A percentile compares a stretch with the other conserved stretches of the same genome.
These are phyloP conservation scores for Azemiops feae DNA, from an alignment of 2,113 vertebrate genomes.

Conservation along the genomic window DNA sequence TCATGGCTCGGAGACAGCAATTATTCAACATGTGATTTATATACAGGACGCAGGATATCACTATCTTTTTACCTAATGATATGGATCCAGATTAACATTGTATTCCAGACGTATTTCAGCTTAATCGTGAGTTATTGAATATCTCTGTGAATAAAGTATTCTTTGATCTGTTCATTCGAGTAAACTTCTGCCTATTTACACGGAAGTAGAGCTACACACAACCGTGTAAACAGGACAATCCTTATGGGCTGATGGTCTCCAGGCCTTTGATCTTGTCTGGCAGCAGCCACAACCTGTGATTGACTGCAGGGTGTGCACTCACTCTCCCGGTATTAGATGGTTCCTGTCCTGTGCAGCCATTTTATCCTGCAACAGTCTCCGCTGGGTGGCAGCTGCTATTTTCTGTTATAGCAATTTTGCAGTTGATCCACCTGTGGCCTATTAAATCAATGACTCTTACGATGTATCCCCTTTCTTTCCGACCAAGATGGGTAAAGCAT, in stretches of 20 bases:
- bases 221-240: too few species aligned
- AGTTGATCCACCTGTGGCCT: neutral
- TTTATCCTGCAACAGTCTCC: neutral
- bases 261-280: neutral
- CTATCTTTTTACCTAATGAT: too few species aligned
- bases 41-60: too few species aligned
- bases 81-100: too few species aligned
- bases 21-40: too few species aligned
- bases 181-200: too few species aligned
- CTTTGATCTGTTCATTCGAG: too few species aligned
- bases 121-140: too few species aligned
- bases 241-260: neutral
- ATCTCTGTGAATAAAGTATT: too few species aligned
- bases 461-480: neutral
- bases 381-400: neutral
- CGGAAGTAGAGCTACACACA: too few species aligned
- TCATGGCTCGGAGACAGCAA: too few species aligned
- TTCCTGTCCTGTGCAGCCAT: neutral
- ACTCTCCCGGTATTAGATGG: neutral
- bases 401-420: neutral
- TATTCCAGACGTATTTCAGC: too few species aligned
- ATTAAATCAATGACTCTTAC: neutral
- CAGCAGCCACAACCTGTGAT: neutral
- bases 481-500: neutral
- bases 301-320: neutral